A percentile compares a stretch with the other conserved stretches of the same genome.
These are phyloP conservation scores for Candoia aspera DNA, from an alignment of 2,113 vertebrate species.

Conservation along the genomic window DNA sequence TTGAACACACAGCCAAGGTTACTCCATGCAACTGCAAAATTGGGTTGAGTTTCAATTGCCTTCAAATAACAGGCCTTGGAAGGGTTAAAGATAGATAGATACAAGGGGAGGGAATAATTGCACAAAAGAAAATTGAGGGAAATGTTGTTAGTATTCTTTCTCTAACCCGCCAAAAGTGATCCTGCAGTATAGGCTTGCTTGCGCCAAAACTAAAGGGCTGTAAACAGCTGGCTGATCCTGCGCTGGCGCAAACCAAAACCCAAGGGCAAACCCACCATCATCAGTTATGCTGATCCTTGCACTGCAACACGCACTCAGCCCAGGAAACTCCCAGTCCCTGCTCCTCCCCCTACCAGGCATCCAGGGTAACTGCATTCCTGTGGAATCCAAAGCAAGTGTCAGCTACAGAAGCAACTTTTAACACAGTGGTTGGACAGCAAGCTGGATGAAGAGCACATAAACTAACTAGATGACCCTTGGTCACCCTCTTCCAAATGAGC, in stretches of 20 bases:
- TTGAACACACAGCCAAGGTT: slow-evolving; percentile 99
- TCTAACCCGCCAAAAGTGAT: slow-evolving; percentile 97
- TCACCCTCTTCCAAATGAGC: neutral
- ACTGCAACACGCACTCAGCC: neutral
- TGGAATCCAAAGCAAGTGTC: neutral
- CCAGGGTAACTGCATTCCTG: neutral
- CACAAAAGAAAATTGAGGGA: slow-evolving; percentile 83
- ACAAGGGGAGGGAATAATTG: slow-evolving; percentile 77
- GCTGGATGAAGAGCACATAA: neutral
- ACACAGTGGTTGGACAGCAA: neutral
- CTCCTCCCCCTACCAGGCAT: neutral
- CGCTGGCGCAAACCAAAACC: slow-evolving; percentile 97
- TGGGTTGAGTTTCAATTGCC: slow-evolving; percentile 99
- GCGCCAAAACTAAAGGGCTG: slow-evolving; percentile 94
- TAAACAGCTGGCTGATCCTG: slow-evolving; percentile 93
- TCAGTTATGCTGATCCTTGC: slow-evolving; percentile 80
- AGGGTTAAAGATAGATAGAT: slow-evolving; percentile 83
- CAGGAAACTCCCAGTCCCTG: neutral
- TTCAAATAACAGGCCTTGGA: slow-evolving; percentile 99
- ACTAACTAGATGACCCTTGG: too few relatives aligned
- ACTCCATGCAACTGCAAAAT: slow-evolving; percentile 99
- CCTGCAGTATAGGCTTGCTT: slow-evolving; percentile 98
- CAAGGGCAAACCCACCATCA: slow-evolving; percentile 87
- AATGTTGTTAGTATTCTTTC: slow-evolving; percentile 88
- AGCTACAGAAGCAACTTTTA: neutral